phyloP scores from a whole-genome alignment of 2,797 vertebrate species.

The Pteropus rufus region DNA sequence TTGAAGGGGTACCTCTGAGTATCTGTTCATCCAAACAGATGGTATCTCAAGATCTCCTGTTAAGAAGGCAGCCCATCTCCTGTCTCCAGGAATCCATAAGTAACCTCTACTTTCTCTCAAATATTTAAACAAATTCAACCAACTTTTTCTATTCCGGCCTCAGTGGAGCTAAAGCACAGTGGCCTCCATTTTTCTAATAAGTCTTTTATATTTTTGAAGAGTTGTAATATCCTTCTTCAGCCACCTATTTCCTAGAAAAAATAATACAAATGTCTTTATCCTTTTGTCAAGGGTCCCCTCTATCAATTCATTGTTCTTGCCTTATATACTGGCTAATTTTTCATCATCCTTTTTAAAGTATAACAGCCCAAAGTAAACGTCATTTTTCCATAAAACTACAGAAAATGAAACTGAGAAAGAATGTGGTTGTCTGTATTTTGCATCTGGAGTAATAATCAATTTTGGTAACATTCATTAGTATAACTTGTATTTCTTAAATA shows the following conservation, averaged over 20 bases:
- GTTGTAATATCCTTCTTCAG: slow-evolving; percentile 27
- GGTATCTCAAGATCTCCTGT: slow-evolving; percentile 29
- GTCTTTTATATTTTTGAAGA: slow-evolving; percentile 20
- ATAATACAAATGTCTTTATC: not conserved
- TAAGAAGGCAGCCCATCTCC: slow-evolving; percentile 22
- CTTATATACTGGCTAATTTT: slow-evolving; percentile 9
- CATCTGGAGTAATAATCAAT: not conserved
- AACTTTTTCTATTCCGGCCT: slow-evolving; percentile 43
- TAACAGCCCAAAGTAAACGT: not conserved
- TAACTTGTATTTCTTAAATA: not conserved
- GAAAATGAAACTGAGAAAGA: not conserved
- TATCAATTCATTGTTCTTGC: not conserved
- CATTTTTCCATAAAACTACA: not conserved
- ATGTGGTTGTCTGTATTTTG: not conserved
- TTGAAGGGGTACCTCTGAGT: not conserved
- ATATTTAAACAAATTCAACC: slow-evolving; percentile 55
- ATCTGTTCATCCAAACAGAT: not conserved
- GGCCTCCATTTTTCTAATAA: slow-evolving; percentile 57
- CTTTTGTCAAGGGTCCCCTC: slow-evolving; percentile 1
- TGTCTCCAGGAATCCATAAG: slow-evolving; percentile 36
- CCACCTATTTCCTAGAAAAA: slow-evolving; percentile 14
- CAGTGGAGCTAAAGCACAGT: slow-evolving; percentile 41
- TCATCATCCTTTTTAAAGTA: not conserved
- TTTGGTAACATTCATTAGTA: not conserved
- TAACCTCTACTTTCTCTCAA: slow-evolving; percentile 54